Base-by-base conservation (phyloP, 2,797 vertebrate species). In the Cuniculus paca region DNA sequence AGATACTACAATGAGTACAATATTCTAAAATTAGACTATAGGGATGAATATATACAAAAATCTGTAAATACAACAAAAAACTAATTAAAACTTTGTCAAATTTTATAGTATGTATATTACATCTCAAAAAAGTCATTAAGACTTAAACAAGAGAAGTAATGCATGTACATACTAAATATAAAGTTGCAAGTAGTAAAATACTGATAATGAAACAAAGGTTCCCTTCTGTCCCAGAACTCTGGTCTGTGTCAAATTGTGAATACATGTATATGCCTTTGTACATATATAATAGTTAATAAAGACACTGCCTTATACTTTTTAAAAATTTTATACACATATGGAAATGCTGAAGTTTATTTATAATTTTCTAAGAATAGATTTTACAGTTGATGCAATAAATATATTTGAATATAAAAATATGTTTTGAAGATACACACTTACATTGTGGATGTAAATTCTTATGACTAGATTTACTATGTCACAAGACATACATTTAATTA, bases 131-230 rank as follows among this genome's bases (percentile, higher is more conserved):
- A 58, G n/a, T 17, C 93, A 20, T 86, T 92, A 88, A 79, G 58
- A 80, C 10, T 93, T 45, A 20, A 11, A 95, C 28, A 50, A 79
- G 58, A 85, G 56, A 90, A 82, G 77, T 52, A 78, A 90, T 16
- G 7, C 19, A 87, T 52, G 11, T 14, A 88, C 17, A 50, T 26
- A 56, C 91, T 19, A 81, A 65, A 94, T 52, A 88, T 31, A 92
- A 96, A 94, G 79, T 56, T 61, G 70, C 74, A 96, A 87, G 83
- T 9, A 60, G 42, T 39, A 74, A 93, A 24, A 92, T 74, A 89
- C 78, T 42, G 36, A 81, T 6, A 92, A 88, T 42, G 36, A 86
- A 96, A 81, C 60, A n/a, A 54, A 90, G 88, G 10, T 80, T 48
- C 28, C 13, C 26, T 80, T 90, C 36, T 78, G 48, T 61, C 63